Evolutionary conservation across 2,113 vertebrate genomes (phyloP), one percentile per base, ranked within the genome.

Genomic region (Pyxicephalus adspersus): DNA sequence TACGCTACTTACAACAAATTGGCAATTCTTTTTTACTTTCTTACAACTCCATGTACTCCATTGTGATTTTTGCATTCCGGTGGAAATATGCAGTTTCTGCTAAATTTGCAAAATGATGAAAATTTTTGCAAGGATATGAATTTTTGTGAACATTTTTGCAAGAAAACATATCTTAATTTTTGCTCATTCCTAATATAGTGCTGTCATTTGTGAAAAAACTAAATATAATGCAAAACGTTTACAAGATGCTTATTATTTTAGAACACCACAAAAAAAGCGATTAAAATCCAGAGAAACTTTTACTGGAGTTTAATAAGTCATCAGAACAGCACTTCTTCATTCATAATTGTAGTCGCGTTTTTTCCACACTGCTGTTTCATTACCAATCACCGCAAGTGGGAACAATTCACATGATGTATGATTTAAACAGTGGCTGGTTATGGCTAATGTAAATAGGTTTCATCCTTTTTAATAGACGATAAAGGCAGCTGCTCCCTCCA

Each of bases 401-500:
- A 78, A 67, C 52, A 8, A 78, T 78, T 78, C 31, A 45, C 26
- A 58, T 66, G 51, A 68, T 78, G 64, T 58, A 81, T 88, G 68
- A 84, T 87, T 91, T 87, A 90, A 87, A 87, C 86, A 77, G 83
- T 84, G 86, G 28, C 22, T 64, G 76, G 82, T 91, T 87, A 87
- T 67, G 84, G 84, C 84, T 86, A 85, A 76, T 80, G 76, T 86
- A 91, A 89, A 89, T 89, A 90, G 85, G 85, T 86, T 91, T 92
- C 85, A 85, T 91, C 89, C 87, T 85, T 91, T 90, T 87, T 84
- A 0, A 25, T 86, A 87, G 81, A 85, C 87, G 87, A 84, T 84
- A 83, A 81, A 87, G 86, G 84, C 90, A 91, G 90, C 88, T 91
- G 89, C 83, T 93, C 89, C 86, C 76, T 57, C 87, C 86, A 85